Evolutionary conservation across 2,113 vertebrate genomes (phyloP).

Genomic region (Paraplagusia blochii): DNA sequence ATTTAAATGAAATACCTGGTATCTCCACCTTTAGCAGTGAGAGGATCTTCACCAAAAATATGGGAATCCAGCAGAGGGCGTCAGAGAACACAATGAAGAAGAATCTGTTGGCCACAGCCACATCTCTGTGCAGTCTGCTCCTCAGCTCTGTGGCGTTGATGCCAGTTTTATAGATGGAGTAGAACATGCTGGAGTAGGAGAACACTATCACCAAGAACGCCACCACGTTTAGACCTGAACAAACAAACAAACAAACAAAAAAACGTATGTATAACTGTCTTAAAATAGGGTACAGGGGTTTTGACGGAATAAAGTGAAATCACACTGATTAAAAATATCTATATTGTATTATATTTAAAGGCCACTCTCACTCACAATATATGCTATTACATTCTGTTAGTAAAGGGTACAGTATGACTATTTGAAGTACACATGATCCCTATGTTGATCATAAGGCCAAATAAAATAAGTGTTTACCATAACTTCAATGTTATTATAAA

Average conservation of each 20-base stretch:
- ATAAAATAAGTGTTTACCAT: too few relatives aligned
- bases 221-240: conserved; percentile 78
- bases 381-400: too few relatives aligned
- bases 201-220: conserved; percentile 76
- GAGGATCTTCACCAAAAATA: conserved; percentile 80
- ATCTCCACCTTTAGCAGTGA: conserved; percentile 78
- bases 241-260: conserved; percentile 14
- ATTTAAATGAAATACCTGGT: conserved; percentile 56
- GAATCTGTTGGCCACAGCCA: conserved; percentile 75
- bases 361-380: too few relatives aligned
- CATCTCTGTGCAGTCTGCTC: conserved; percentile 71
- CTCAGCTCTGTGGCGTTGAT: conserved; percentile 73
- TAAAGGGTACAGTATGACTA: too few relatives aligned
- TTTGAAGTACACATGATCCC: too few relatives aligned
- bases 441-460: too few relatives aligned
- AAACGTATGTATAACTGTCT: conserved; percentile 10
- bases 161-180: conserved; percentile 76
- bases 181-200: conserved; percentile 79
- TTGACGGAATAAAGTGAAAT: too few relatives aligned
- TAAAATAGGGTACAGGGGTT: neutral
- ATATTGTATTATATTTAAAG: too few relatives aligned
- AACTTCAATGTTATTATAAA: too few relatives aligned
- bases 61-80: conserved; percentile 89
- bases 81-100: conserved; percentile 87
- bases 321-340: too few relatives aligned